These are phyloP conservation scores for Arctocebus calabarensis DNA, from an alignment of 2,797 vertebrate species.

Conservation along the genomic window DNA sequence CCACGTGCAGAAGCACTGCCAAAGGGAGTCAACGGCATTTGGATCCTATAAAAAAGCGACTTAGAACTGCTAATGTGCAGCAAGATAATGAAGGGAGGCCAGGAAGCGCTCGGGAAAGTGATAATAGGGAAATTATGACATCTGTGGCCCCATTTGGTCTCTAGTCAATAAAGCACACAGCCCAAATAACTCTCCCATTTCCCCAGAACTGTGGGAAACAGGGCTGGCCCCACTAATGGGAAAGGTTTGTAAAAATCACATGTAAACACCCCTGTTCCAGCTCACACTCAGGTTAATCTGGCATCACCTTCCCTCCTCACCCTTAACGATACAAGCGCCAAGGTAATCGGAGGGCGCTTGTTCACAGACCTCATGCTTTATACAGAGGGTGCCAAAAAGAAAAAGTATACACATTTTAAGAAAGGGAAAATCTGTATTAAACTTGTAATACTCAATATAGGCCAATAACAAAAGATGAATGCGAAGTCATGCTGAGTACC, in stretches of 20 bases:
- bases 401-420: no score
- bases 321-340: background rate
- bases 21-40: slow-evolving; percentile 56
- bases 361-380: background rate
- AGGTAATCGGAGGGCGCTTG: no score
- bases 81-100: slow-evolving; percentile 67
- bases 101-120: slow-evolving; percentile 30
- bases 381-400: no score
- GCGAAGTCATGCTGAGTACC: no score
- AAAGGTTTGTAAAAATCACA: slow-evolving; percentile 38
- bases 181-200: slow-evolving; percentile 58
- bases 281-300: background rate
- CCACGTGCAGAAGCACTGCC: background rate
- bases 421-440: no score
- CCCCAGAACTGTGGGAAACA: slow-evolving; percentile 54
- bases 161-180: slow-evolving; percentile 66
- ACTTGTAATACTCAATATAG: no score
- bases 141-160: slow-evolving; percentile 68
- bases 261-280: background rate
- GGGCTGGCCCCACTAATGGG: background rate
- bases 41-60: slow-evolving; percentile 73
- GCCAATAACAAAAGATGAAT: no score
- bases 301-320: background rate
- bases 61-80: slow-evolving; percentile 67
- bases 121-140: slow-evolving; percentile 59